Base-by-base conservation (phyloP, 2,113 vertebrate species). In the Rhynchomys soricoides region DNA sequence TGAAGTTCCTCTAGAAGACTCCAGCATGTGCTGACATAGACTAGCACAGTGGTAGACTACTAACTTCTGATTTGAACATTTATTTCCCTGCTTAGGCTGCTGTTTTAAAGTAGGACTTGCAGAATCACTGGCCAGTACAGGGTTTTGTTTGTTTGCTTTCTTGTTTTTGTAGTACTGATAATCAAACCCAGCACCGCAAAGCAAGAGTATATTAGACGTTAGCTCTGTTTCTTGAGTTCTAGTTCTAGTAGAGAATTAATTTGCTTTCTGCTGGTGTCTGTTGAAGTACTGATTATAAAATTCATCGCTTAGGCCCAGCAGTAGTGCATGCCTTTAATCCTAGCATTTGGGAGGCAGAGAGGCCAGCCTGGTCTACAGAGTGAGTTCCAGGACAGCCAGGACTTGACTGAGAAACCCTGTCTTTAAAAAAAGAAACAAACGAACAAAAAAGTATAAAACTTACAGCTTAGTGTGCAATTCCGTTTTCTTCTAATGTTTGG, bases 271-370 rank as follows among this genome's bases (percentile, higher is more conserved):
- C 82, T 90, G 55, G 22, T 77, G 55, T n/a, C 24, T 82, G 52
- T 90, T 90, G 78, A 97, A 55, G 52, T 81, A 68, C 64, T 90
- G 5, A n/a, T 93, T 55, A 50, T 55, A 87, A 85, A 83, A 95
- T 97, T 94, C 26, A 95, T 48, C 85, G 37, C 43, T 86, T 77
- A 45, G 11, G 19, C 71, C 8, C 3, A 8, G 71, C 21, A 22
- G 71, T 73, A 17, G 16, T 71, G n/a, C 15, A 16, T 4, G 2
- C n/a, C n/a, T 73, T 73, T 40, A 73, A 73, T 40, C 19, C n/a
- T 9, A 73, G n/a, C 70, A 73, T 7, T 71, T n/a, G 37, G 34
- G 70, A 71, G 37, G 16, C 68, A 40, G 71, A 40, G n/a, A 59
- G 57, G 57, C 17, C 57, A 59, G 57, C 57, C 7, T 59, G 57